Evolutionary conservation across 2,888 invertebrate genomes (phyloP), one percentile per base, ranked within the genome.

Genomic region (Dasysyrphus tricinctus): DNA sequence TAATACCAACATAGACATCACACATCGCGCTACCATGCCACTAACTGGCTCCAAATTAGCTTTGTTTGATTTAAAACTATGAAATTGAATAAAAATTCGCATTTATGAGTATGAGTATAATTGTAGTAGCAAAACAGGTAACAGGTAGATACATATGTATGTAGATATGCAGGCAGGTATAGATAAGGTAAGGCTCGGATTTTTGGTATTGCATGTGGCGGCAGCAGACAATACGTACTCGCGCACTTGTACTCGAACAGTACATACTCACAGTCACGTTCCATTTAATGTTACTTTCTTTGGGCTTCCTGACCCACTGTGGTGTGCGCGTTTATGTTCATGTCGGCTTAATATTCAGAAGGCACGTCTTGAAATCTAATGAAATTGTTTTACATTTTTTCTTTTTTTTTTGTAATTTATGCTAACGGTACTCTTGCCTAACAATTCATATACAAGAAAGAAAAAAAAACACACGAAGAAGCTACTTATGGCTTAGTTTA

Each of bases 251-350:
- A 24, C 59, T 61, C 61, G 37, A 37, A 59, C 42, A 37, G 12
- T 37, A 63, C 47, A 61, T 51, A 63, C 54, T 11, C 69, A 61
- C 19, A 51, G 78, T 72, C 86, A 86, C 86, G 86, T 86, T 72
- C 78, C 78, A 72, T 79, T 78, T 75, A 75, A 75, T 79, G 86
- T 86, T 86, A 75, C 86, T 86, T 82, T 86, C 86, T 86, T 86
- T 86, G 86, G 86, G 78, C 82, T 86, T 86, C 86, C 86, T 82
- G 86, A 86, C 86, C 86, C 82, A 86, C 70, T 86, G 86, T 70
- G 44, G 65, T 82, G 78, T 70, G 63, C 63, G 72, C 77, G 69
- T 69, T 80, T 80, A 51, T 74, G 80, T 81, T 74, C 65, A 76
- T 80, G 80, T n/a, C 34, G 65, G 86, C 81, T 81, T 78, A 82